Evolutionary conservation across 2,797 vertebrate species (phyloP).

Genomic region (Nannoperca obscura): DNA sequence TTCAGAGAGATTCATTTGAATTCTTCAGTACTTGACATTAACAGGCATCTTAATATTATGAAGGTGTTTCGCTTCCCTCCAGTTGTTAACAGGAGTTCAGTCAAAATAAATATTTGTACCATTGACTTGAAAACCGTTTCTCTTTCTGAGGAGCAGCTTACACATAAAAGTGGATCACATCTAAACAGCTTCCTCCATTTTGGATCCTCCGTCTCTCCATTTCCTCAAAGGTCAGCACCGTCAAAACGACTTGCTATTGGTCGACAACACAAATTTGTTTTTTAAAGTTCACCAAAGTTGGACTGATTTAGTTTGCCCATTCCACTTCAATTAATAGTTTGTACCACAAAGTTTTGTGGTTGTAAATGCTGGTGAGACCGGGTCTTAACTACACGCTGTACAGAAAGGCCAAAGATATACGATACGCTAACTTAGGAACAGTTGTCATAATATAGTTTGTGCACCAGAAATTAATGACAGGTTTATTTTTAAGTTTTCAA

Average conservation of each 20-base stretch:
- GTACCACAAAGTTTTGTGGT: neutral
- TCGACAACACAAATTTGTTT: neutral
- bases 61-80: neutral
- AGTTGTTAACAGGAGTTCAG: neutral
- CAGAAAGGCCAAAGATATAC: neutral
- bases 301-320: neutral
- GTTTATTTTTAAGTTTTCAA: neutral
- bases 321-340: neutral
- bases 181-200: neutral
- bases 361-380: neutral
- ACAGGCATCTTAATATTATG: no score
- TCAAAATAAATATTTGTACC: neutral
- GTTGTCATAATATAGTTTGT: neutral
- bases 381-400: no score
- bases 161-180: neutral
- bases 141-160: neutral
- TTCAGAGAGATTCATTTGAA: no score
- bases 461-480: neutral
- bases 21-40: no score
- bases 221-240: slow-evolving; percentile 29
- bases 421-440: neutral
- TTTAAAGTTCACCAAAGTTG: neutral
- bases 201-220: neutral
- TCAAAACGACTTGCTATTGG: neutral
- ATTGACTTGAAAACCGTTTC: neutral